These are phyloP conservation scores for Acronicta aceris DNA, from an alignment of 2,888 invertebrate genomes.

Conservation along the genomic window DNA sequence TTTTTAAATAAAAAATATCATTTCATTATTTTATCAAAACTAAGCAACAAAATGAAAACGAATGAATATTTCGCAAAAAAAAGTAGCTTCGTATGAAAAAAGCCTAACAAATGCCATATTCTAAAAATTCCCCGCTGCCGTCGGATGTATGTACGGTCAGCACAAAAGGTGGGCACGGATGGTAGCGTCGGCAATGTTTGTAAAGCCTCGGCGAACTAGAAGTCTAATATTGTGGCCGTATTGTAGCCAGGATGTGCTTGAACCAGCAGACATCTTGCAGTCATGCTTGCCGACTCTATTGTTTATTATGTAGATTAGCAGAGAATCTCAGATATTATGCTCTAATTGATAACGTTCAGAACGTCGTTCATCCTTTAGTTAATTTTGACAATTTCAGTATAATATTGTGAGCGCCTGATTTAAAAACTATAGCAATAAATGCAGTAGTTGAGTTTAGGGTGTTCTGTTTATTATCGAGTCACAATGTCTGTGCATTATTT, in stretches of 20 bases:
- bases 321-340: neutral
- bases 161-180: conserved; percentile 64
- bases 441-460: neutral
- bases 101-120: conserved; percentile 39
- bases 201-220: conserved; percentile 42
- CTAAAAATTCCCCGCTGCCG: conserved; percentile 40
- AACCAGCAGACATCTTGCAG: conserved; percentile 28
- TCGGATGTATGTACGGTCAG: conserved; percentile 53
- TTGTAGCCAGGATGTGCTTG: conserved; percentile 34
- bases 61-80: neutral
- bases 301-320: conserved; percentile 27
- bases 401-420: conserved; percentile 16
- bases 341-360: neutral
- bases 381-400: neutral
- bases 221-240: conserved; percentile 51
- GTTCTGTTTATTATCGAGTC: neutral
- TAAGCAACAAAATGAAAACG: neutral
- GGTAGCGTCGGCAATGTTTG: conserved; percentile 63
- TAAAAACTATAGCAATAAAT: conserved; percentile 11
- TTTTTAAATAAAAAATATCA: no score
- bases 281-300: conserved; percentile 21
- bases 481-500: no score
- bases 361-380: neutral
- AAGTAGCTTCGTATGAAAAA: conserved; percentile 11
- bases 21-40: neutral